Base-by-base conservation (phyloP, 2,113 vertebrate species). In the Cephalopholis sonnerati region DNA sequence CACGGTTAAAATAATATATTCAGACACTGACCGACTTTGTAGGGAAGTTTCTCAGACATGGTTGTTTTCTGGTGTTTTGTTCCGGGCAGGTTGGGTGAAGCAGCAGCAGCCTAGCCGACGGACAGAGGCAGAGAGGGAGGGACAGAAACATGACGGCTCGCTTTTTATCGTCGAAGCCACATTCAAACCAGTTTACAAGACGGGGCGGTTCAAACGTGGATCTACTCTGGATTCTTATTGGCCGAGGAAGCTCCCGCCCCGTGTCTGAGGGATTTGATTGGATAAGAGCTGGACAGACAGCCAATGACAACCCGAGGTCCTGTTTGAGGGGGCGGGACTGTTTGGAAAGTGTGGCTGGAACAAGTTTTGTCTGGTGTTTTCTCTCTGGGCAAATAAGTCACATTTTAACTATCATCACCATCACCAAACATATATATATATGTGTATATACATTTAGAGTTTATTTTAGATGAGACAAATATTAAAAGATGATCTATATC, bases 21-120 rank as follows among this genome's bases (percentile, higher is more conserved):
- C 1, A 2, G 2, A 51, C 80, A 95, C 97, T 97, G 79, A 99
- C 97, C 98, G 77, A 99, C 97, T 99, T 99, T 99, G 95, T 94
- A 98, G 39, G 96, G 92, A 16, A 98, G 95, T 91, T 98, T 96
- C 58, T 99, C 97, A 15, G 97, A 97, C 98, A 99, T 99, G 74
- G 51, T 84, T 82, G 71, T 41, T 53, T 78, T 29, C 18, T 62
- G 72, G 48, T 82, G 86, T 69, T n/a, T n/a, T 46, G 76, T 41
- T 88, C 16, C n/a, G 58, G 63, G 29, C 18, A 65, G 61, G 71
- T 10, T 20, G 65, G n/a, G 18, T 0, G 27, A 1, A 54, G 77
- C 58, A 5, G 77, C 58, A 5, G 74, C 66, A 41, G 86, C 63
- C 83, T 29, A 61, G 79, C 59, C 78, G 79, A 79, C 22, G 59